A percentile compares a stretch with the other conserved stretches of the same genome.
These are phyloP conservation scores for Chondrilla cf. caribensis DNA, from an alignment of 37 sponge, comb jelly and placozoan genomes.

Conservation along the genomic window DNA sequence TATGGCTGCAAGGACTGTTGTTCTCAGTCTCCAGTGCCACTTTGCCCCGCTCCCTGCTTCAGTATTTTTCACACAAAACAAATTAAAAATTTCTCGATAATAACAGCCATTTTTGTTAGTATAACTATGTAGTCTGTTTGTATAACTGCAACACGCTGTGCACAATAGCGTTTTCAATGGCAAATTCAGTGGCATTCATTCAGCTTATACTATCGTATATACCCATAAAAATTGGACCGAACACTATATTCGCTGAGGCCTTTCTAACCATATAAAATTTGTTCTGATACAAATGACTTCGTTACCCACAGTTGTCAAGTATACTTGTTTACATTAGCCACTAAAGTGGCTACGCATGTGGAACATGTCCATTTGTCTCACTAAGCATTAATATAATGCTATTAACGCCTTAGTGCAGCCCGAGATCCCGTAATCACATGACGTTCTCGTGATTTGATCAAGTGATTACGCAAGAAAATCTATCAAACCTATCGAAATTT, in stretches of 20 bases:
- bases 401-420: too few species aligned
- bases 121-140: conserved; percentile 9
- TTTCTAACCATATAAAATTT: conserved; percentile 1
- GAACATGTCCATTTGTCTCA: too few species aligned
- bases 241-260: background rate
- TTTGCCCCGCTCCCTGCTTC: background rate
- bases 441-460: too few species aligned
- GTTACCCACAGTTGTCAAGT: background rate
- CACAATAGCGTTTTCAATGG: background rate
- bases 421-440: too few species aligned
- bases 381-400: too few species aligned
- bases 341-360: conserved; percentile 16
- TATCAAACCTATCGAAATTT: too few species aligned
- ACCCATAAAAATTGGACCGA: background rate
- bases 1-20: conserved; percentile 18
- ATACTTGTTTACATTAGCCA: conserved; percentile 3
- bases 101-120: conserved; percentile 8
- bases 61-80: conserved; percentile 1
- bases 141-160: background rate
- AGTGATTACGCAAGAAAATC: too few species aligned
- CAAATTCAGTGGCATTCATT: background rate
- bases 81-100: background rate
- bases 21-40: conserved; percentile 6
- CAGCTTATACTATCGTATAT: background rate
- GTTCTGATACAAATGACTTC: background rate